A percentile compares a stretch with the other conserved stretches of the same genome.
Conservation (phyloP, 2,797 vertebrate species). For the Chanos chanos region DNA sequence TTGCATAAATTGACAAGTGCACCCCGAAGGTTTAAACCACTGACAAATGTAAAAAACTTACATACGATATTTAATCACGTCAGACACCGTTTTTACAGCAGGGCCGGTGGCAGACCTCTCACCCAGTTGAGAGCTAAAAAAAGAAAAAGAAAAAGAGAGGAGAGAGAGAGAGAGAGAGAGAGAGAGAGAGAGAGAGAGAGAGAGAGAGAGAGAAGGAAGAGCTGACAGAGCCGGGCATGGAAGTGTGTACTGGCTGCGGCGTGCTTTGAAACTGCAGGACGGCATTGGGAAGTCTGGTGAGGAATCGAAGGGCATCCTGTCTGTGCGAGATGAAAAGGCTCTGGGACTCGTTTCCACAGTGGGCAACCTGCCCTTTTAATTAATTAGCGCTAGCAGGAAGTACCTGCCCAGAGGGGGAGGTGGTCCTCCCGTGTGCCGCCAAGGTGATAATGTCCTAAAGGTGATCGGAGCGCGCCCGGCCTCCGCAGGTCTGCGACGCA, state of each 20-base stretch:
- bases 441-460: conserved; percentile 81
- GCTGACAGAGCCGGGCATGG: too few relatives aligned
- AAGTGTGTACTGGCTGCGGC: conserved; percentile 54
- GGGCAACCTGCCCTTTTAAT: conserved; percentile 80
- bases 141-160: not conserved
- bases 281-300: conserved; percentile 60
- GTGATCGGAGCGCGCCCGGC: conserved; percentile 63
- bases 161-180: conserved; percentile 11
- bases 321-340: conserved; percentile 72
- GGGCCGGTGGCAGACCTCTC: too few relatives aligned
- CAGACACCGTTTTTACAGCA: too few relatives aligned
- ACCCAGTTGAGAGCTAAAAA: too few relatives aligned
- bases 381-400: conserved; percentile 79
- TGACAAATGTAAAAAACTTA: too few relatives aligned
- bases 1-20: too few relatives aligned
- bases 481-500: conserved; percentile 42
- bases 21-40: too few relatives aligned
- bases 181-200: not conserved
- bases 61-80: too few relatives aligned
- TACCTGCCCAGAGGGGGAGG: conserved; percentile 62
- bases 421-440: conserved; percentile 69
- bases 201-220: conserved; percentile 16
- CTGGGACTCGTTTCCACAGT: conserved; percentile 71
- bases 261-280: conserved; percentile 38
- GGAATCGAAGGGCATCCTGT: conserved; percentile 70